A percentile compares a stretch with the other conserved stretches of the same genome.
Conservation (phyloP, 1,140 invertebrate genomes). For the Drosophila bocki region DNA sequence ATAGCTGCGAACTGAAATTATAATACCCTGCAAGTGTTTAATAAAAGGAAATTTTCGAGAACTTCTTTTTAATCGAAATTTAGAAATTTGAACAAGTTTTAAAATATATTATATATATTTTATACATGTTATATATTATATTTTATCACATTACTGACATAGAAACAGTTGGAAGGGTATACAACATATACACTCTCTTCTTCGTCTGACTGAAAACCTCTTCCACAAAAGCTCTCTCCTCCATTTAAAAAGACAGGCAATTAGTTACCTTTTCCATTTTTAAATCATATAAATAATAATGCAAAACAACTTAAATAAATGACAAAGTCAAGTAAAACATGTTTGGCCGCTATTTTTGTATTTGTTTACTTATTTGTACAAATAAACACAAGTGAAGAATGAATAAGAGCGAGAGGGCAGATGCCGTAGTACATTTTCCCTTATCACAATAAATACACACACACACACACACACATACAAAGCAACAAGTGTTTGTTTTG, state of each 20-base stretch:
- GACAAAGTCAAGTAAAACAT: background rate
- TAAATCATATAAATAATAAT: background rate
- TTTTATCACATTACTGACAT: too few species aligned
- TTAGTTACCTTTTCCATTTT: background rate
- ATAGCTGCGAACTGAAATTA: too few species aligned
- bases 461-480: background rate
- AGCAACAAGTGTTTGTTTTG: constrained; percentile 28
- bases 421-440: background rate
- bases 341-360: background rate
- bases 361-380: constrained; percentile 7
- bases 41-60: too few species aligned
- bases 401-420: constrained; percentile 14
- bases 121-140: too few species aligned
- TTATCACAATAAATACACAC: constrained; percentile 8
- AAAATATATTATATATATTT: too few species aligned
- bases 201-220: background rate
- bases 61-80: too few species aligned
- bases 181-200: background rate
- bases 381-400: background rate
- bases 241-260: background rate
- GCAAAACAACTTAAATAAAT: background rate
- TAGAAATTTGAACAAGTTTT: too few species aligned
- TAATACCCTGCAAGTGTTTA: too few species aligned
- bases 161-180: background rate
- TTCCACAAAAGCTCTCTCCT: background rate